phyloP scores from a whole-genome alignment of 30 jellyfish, hydroid and myxozoan genomes.

The Cassiopea xamachana region DNA sequence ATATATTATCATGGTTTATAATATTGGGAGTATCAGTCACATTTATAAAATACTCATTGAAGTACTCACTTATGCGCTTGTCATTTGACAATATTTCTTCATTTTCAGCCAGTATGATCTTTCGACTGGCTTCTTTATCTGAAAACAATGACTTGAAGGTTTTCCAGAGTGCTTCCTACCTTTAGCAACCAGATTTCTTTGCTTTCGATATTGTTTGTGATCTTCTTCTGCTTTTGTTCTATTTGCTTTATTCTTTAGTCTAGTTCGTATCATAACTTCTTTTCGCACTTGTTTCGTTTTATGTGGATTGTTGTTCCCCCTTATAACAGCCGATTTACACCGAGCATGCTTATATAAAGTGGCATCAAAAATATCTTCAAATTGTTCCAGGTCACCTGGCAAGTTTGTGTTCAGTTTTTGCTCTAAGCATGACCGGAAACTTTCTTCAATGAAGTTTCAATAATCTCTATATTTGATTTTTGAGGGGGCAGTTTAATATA shows the following conservation, averaged over 20 bases:
- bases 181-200: background rate
- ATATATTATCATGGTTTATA: too few species aligned
- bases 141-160: too few species aligned
- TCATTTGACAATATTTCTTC: too few species aligned
- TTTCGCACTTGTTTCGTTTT: background rate
- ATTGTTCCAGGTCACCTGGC: background rate
- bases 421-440: background rate
- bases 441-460: background rate
- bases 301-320: background rate
- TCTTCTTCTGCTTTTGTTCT: background rate
- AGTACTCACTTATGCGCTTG: too few species aligned
- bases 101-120: too few species aligned
- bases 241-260: background rate
- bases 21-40: too few species aligned
- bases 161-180: background rate
- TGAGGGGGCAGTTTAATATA: slow-evolving; percentile 1
- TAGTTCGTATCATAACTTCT: background rate
- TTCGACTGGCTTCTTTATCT: too few species aligned
- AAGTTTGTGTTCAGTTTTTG: background rate
- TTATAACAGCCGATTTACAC: background rate
- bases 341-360: background rate
- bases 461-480: slow-evolving; percentile 4
- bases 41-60: too few species aligned
- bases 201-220: background rate
- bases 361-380: background rate